Base-by-base conservation (phyloP, 2,797 vertebrate genomes). In the Sebastes melanostomus region DNA sequence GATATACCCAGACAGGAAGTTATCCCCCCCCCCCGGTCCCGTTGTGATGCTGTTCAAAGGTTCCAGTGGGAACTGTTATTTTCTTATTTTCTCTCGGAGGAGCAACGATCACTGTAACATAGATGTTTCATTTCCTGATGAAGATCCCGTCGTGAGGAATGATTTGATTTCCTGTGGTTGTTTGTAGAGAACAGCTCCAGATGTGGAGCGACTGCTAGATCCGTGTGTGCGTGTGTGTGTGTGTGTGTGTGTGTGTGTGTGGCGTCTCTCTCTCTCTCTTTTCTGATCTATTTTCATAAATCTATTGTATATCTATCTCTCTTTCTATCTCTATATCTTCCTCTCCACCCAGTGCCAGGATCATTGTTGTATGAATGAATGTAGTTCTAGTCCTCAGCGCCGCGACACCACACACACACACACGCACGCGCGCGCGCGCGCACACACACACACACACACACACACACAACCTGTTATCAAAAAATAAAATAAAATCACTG, bases 291-390 rank as follows among this genome's bases (percentile, higher is more conserved):
- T 72, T 78, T 72, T 58, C 63, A 69, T 62, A 62, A 66, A 94
- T 95, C 95, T 96, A 87, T 91, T 93, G 63, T 77, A 12, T 32
- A 32, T 32, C 30, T 55, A 4, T 76, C 18, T 80, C 27, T 83
- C 14, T 83, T n/a, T 75, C 55, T 70, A 95, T 95, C 96, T 96
- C 91, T 32, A 32, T 92, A n/a, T 54, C 66, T 66, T 58, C 60
- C 63, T 70, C 74, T 86, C 90, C 95, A 96, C 95, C 93, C 95
- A 96, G 96, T 96, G 94, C 95, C 96, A 36, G 95, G 96, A 96
- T 94, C 96, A 96, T 81, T 46, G 56, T 91, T 93, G 96, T 96
- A 96, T 97, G 97, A 97, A 97, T 98, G 97, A 98, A 98, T 98
- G 97, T 98, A 98, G 96, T 96, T 92, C 93, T 92, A 97, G 96